Evolutionary conservation across 2,797 vertebrate species (phyloP), one percentile per base, ranked within the genome.

Genomic region (Cossypha polioptera): DNA sequence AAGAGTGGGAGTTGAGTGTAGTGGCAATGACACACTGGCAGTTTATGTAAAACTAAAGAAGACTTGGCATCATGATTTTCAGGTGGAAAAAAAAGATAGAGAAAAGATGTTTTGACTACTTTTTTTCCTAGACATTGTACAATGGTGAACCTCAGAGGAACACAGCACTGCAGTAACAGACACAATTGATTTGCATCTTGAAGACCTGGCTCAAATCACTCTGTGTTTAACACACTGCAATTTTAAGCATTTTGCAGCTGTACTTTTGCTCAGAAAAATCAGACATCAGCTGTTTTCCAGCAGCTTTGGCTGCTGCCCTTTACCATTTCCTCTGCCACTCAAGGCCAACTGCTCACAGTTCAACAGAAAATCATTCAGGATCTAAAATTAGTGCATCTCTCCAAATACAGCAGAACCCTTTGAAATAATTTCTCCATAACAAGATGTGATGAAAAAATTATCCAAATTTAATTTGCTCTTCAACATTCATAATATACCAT

Each of bases 371-470:
- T 38, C 47, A 78, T 47, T 51, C 71, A 87, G 38, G 50, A 54
- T 82, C 84, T 92, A 95, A 94, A 94, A 92, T 91, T 62, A 89
- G 58, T 35, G 9, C 42, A 72, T 87, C 92, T 94, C 71, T 91
- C 74, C 63, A 43, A 94, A 88, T 74, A 79, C 66, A 88, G 38
- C 25, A 78, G 58, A 86, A 74, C 8, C 25, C 33, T 86, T 66
- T 93, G 58, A 90, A 92, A 88, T 72, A 10, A 58, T 86, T 86
- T 94, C 90, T 51, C 88, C 48, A 76, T 76, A 75, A 87, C 58
- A 86, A 78, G 33, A 75, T 24, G 22, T 8, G 54, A 75, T 75
- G 11, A 79, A 87, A 91, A 92, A 84, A 58, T 31, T 40, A 76
- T 25, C 16, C 61, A 3, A 47, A 38, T 89, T 86, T 72, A 66